A percentile compares a stretch with the other conserved stretches of the same genome.
These are phyloP conservation scores for Lochmaea capreae DNA, from an alignment of 2,888 invertebrate genomes.

Conservation along the genomic window DNA sequence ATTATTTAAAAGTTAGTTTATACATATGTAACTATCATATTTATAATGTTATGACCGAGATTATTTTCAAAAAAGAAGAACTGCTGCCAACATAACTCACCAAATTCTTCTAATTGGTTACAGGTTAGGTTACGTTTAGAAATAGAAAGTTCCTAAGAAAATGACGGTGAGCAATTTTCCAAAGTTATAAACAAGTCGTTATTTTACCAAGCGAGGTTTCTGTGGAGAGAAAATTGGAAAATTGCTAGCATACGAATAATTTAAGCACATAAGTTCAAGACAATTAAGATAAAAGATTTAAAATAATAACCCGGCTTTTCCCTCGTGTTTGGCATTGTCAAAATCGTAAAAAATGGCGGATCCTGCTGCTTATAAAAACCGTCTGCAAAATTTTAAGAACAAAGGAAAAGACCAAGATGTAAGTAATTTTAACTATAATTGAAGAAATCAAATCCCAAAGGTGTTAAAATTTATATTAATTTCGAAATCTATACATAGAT, in stretches of 20 bases:
- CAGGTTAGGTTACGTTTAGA: slow-evolving; percentile 16
- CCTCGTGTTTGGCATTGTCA: slow-evolving; percentile 54
- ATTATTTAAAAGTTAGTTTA: too few relatives aligned
- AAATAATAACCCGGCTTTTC: slow-evolving; percentile 51
- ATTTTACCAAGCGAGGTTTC: slow-evolving; percentile 12
- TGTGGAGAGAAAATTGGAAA: slow-evolving; percentile 19
- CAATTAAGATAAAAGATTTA: slow-evolving; percentile 20
- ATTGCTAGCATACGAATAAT: slow-evolving; percentile 15
- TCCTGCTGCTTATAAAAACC: slow-evolving; percentile 78
- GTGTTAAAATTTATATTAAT: not conserved
- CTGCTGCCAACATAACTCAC: slow-evolving; percentile 3
- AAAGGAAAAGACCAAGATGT: slow-evolving; percentile 99
- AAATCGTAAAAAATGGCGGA: slow-evolving; percentile 70
- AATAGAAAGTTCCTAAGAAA: slow-evolving; percentile 21
- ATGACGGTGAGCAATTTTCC: slow-evolving; percentile 31
- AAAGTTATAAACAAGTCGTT: slow-evolving; percentile 30
- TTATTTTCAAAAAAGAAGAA: slow-evolving; percentile 9
- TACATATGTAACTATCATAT: too few relatives aligned
- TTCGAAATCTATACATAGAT: not conserved
- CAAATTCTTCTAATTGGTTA: not conserved
- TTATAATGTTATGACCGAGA: not conserved
- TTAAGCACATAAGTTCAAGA: slow-evolving; percentile 28
- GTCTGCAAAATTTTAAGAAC: slow-evolving; percentile 97
- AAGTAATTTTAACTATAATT: slow-evolving; percentile 68
- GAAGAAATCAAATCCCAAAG: not conserved